Conservation (phyloP, 2,113 vertebrate genomes). For the Bolborhynchus lineola region DNA sequence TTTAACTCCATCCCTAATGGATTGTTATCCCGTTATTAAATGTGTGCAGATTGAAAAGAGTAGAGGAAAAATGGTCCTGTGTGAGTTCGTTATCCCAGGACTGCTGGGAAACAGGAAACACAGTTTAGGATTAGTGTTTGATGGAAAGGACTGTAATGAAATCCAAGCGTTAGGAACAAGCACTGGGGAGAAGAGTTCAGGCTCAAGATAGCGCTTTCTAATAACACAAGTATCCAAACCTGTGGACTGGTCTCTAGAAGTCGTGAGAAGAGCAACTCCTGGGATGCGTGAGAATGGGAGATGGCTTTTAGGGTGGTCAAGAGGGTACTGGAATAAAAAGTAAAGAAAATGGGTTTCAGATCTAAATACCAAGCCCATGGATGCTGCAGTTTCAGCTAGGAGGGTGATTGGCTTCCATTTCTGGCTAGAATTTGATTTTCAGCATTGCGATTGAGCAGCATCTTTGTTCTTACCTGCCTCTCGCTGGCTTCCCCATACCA, state of each 20-base stretch:
- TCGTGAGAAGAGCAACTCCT: neutral
- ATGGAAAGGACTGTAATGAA: neutral
- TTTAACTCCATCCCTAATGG: neutral
- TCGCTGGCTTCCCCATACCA: neutral
- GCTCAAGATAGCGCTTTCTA: neutral
- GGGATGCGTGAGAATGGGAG: neutral
- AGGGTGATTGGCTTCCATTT: neutral
- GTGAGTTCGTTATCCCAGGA: neutral
- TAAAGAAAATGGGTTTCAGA: neutral
- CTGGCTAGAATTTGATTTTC: neutral
- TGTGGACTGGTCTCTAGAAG: neutral
- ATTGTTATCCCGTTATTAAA: neutral
- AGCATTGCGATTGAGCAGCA: neutral
- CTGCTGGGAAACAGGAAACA: neutral
- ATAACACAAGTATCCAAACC: neutral
- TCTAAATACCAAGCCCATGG: no score
- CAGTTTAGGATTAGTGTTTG: neutral
- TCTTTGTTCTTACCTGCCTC: neutral
- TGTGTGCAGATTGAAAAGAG: neutral
- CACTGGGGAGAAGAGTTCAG: neutral
- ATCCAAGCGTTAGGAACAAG: neutral
- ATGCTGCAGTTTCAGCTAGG: neutral
- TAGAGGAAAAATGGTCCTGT: neutral
- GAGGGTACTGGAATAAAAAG: neutral
- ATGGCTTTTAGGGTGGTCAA: neutral